Percentiles rank a stretch among this genome's conserved stretches.
These are phyloP conservation scores for Drosophila tropicalis DNA, from an alignment of 1,140 invertebrate genomes.

Conservation along the genomic window DNA sequence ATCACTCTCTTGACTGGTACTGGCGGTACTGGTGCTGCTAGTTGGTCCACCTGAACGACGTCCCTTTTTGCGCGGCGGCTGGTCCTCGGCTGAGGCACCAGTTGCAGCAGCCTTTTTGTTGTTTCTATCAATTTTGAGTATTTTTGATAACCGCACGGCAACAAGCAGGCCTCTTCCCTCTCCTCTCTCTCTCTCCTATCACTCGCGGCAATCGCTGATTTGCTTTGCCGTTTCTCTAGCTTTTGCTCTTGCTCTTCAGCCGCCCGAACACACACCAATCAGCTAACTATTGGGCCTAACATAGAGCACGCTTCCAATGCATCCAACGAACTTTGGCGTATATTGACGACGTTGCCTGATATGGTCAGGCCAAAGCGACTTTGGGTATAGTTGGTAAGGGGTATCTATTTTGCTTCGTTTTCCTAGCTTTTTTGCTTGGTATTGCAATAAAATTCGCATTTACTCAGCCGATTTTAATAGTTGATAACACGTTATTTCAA, in stretches of 20 bases:
- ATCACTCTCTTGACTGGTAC: slow-evolving; percentile 19
- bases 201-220: slow-evolving; percentile 18
- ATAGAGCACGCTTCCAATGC: slow-evolving; percentile 11
- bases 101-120: slow-evolving; percentile 83
- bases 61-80: slow-evolving; percentile 84
- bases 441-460: neutral
- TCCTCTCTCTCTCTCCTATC: slow-evolving; percentile 32
- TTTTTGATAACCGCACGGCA: slow-evolving; percentile 74
- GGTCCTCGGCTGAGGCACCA: slow-evolving; percentile 83
- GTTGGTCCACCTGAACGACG: slow-evolving; percentile 77
- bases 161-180: slow-evolving; percentile 59
- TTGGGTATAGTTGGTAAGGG: no score
- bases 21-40: slow-evolving; percentile 32
- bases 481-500: neutral
- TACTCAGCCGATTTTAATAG: neutral
- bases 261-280: slow-evolving; percentile 17
- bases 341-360: neutral
- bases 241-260: slow-evolving; percentile 33
- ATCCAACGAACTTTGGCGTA: slow-evolving; percentile 6
- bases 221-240: slow-evolving; percentile 7
- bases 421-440: neutral
- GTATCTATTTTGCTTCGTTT: neutral
- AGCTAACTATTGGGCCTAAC: slow-evolving; percentile 3
- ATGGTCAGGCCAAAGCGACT: neutral
- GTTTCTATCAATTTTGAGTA: slow-evolving; percentile 84